Percentiles rank a stretch among this genome's conserved stretches.
Evolutionary conservation across 2,113 vertebrate genomes (phyloP).

Genomic region (Benitochromis conjunctus): DNA sequence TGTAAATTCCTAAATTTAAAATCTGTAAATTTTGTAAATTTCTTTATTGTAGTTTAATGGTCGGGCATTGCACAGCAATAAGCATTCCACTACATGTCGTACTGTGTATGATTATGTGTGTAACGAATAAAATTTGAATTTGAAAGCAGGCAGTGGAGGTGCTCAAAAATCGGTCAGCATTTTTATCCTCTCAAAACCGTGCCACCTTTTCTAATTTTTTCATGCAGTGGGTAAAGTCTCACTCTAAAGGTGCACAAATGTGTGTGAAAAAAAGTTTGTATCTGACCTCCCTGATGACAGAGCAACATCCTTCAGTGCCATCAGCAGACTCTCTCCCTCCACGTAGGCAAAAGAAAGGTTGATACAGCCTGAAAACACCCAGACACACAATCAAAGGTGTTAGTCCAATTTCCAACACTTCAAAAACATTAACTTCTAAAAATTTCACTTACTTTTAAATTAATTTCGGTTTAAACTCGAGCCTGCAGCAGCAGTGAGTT

Average conservation of each 20-base stretch:
- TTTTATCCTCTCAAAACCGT: neutral
- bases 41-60: neutral
- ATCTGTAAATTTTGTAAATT: neutral
- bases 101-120: neutral
- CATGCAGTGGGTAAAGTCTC: neutral
- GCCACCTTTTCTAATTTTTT: neutral
- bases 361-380: slow-evolving; percentile 43
- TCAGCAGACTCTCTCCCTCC: slow-evolving; percentile 68
- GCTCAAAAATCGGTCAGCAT: neutral
- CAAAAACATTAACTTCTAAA: neutral
- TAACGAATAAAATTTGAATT: neutral
- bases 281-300: slow-evolving; percentile 64
- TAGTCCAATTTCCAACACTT: neutral
- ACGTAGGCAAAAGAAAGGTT: slow-evolving; percentile 70
- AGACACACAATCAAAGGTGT: neutral
- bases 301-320: slow-evolving; percentile 68
- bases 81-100: neutral
- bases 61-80: neutral
- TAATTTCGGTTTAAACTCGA: neutral
- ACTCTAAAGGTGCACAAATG: neutral
- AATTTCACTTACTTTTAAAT: neutral
- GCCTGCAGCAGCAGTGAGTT: neutral
- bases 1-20: neutral
- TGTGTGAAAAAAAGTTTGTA: neutral
- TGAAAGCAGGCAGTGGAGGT: slow-evolving; percentile 25